Evolutionary conservation across 1,140 invertebrate genomes (phyloP), one percentile per base, ranked within the genome.

Genomic region (Bombus consobrinus): DNA sequence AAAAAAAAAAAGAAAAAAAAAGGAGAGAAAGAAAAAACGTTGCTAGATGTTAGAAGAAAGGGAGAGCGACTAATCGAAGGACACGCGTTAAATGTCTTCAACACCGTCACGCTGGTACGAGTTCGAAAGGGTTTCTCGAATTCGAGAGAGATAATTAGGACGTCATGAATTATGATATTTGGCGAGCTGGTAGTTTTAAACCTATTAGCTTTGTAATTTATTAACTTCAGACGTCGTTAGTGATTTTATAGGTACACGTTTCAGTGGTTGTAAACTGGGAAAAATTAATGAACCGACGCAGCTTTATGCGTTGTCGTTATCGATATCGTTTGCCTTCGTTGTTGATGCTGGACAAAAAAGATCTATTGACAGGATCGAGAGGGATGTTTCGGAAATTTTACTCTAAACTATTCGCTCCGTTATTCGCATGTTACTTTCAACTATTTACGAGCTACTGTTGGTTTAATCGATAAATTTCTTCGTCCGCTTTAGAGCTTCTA

Each of bases 51-150:
- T 62, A 34, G 87, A 91, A 47, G 80, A 84, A 81, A 86, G 82
- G 57, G 73, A 80, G 81, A 86, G 74, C 62, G 86, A 86, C 82
- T 90, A 82, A 88, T 90, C 83, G 76, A 59, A 76, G 78, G 79
- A 88, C 81, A 90, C 74, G 74, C 68, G 87, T 76, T 88, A 87
- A 90, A 83, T 82, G 81, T 77, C 76, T 62, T 77, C 81, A 62
- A 79, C 37, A 75, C 62, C 74, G 86, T 90, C 66, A 88, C 77
- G 64, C 39, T 39, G 72, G 47, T 73, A 59, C 62, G 43, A 53
- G 53, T 28, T 18, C 3, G 22, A 68, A 72, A 83, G 85, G 72
- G 53, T 81, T 85, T 80, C 68, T 72, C 22, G 3, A 22, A 57
- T 78, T 64, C 6, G 25, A 53, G 76, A 32, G 62, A 72, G 72